A percentile compares a stretch with the other conserved stretches of the same genome.
Conservation (phyloP, 2,797 vertebrate species). For the Cynopterus sphinx region DNA sequence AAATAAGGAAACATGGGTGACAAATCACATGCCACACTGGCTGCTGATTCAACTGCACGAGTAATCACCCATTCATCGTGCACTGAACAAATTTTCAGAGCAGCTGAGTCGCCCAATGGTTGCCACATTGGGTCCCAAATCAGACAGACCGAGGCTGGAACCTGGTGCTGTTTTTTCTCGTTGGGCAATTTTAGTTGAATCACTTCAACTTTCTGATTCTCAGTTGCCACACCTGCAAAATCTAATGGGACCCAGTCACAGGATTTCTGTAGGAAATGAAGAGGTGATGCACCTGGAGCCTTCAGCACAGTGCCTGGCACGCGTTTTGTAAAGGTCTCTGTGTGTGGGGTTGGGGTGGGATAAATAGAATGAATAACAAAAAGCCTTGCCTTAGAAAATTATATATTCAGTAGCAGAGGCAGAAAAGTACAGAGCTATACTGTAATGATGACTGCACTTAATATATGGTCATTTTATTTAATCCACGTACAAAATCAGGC, state of each 20-base stretch:
- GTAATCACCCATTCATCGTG: not conserved
- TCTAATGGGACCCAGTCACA: not conserved
- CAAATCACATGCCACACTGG: not conserved
- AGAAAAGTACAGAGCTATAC: not conserved
- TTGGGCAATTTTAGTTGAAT: not conserved
- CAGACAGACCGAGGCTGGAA: not conserved
- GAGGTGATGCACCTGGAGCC: rapidly evolving
- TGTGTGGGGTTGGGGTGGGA: not conserved
- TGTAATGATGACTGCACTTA: not conserved
- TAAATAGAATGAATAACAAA: not conserved
- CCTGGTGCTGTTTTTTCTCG: not conserved
- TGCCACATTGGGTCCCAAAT: not conserved
- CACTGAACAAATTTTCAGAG: not conserved
- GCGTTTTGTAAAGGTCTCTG: rapidly evolving
- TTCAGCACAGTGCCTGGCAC: not conserved
- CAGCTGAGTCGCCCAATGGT: not conserved
- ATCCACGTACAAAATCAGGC: not conserved
- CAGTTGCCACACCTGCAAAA: not conserved
- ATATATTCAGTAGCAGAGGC: not conserved
- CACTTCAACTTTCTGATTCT: not conserved
- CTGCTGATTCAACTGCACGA: not conserved
- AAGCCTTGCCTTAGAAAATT: not conserved
- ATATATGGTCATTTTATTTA: not conserved
- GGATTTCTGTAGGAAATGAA: not conserved
- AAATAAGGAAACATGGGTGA: not conserved